phyloP scores from a whole-genome alignment of 1,140 invertebrate genomes.

The Drosophila suzukii region DNA sequence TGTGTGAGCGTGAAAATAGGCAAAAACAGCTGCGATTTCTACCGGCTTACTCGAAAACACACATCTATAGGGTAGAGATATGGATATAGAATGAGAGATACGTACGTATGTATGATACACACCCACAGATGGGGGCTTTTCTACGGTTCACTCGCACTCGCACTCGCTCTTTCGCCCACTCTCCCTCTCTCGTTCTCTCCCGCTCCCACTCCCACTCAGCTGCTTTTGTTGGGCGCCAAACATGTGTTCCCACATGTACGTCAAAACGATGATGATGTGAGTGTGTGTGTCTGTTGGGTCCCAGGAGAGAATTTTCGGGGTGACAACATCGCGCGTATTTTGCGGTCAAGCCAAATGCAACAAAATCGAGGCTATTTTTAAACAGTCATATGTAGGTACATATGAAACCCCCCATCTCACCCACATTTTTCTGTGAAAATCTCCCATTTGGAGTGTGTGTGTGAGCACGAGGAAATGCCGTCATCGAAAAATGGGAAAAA shows the following conservation, averaged over 20 bases:
- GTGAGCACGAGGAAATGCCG: conserved; percentile 54
- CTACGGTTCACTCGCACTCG: conserved; percentile 65
- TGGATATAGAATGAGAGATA: conserved; percentile 16
- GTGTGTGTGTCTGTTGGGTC: conserved; percentile 4
- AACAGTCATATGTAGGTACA: conserved; percentile 6
- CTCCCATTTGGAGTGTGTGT: neutral
- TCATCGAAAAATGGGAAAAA: conserved; percentile 56
- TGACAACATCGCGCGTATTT: conserved; percentile 41
- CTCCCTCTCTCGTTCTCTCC: neutral
- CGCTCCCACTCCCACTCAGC: conserved; percentile 60
- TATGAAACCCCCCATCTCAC: neutral
- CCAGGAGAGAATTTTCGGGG: conserved; percentile 37
- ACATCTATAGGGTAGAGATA: neutral
- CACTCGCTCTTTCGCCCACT: conserved; percentile 51
- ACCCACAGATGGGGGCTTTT: conserved; percentile 5
- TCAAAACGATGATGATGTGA: neutral
- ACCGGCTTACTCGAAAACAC: conserved; percentile 33
- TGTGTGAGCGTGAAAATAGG: conserved; percentile 28
- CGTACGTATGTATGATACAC: neutral
- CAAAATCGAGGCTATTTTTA: conserved; percentile 41
- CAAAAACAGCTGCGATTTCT: conserved; percentile 68
- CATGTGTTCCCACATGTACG: conserved; percentile 62
- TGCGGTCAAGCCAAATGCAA: conserved; percentile 35
- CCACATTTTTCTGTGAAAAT: neutral
- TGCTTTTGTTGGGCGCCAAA: conserved; percentile 70